Percentiles rank a stretch among this genome's conserved stretches.
These are phyloP conservation scores for Gymnocypris eckloni DNA, from an alignment of 2,797 vertebrate species.

Conservation along the genomic window DNA sequence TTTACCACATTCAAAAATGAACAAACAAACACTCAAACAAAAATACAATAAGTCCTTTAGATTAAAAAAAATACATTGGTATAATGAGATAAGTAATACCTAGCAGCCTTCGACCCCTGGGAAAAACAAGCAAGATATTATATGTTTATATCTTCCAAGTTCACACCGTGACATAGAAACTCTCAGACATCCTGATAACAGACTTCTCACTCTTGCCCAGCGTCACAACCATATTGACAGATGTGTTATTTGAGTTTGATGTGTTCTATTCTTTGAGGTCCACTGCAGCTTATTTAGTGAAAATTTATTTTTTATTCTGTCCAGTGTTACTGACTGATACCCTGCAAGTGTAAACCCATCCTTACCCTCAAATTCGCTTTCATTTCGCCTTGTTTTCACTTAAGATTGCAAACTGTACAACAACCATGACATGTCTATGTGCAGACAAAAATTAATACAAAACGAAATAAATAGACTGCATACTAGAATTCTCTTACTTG, in stretches of 20 bases:
- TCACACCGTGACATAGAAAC: not conserved
- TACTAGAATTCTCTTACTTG: constrained; percentile 60
- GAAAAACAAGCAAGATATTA: constrained; percentile 11
- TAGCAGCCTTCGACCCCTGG: constrained; percentile 31
- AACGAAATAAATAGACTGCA: constrained; percentile 72
- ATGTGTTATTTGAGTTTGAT: not conserved
- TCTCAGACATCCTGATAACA: not conserved
- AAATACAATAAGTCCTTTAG: constrained; percentile 65
- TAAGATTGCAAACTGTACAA: constrained; percentile 44
- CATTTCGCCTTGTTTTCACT: constrained; percentile 18
- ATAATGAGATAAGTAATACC: constrained; percentile 48
- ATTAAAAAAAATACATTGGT: constrained; percentile 64
- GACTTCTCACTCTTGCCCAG: not conserved
- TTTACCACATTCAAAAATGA: constrained; percentile 71
- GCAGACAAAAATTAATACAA: constrained; percentile 55
- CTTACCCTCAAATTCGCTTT: constrained; percentile 26
- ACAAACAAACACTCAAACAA: constrained; percentile 66
- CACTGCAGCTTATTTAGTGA: constrained; percentile 5
- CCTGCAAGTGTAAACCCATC: constrained; percentile 12
- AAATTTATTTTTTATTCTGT: not conserved
- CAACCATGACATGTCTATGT: constrained; percentile 45
- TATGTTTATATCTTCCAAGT: constrained; percentile 6
- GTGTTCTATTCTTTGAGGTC: not conserved
- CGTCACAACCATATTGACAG: not conserved
- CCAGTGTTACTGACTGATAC: constrained; percentile 16